Base-by-base conservation (phyloP, 2,888 invertebrate genomes). In the Plusia festucae region DNA sequence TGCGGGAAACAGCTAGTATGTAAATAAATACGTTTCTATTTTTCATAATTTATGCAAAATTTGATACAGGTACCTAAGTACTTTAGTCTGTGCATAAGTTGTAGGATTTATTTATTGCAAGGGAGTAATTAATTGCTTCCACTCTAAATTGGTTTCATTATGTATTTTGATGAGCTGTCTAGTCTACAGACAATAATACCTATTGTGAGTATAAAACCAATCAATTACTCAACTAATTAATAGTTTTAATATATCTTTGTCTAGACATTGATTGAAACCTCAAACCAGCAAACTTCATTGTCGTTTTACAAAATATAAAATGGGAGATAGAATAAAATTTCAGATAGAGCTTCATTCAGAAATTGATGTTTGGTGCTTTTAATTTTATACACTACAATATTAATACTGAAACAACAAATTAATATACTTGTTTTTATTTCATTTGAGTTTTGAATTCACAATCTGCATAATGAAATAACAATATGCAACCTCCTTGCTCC, bases 381-480 rank as follows among this genome's bases (percentile, higher is more conserved):
- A 44, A n/a, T n/a, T 9, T 0, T n/a, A 16, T n/a, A 16, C 16
- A 44, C 15, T 5, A 22, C 15, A 15, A 24, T n/a, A 22, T 15
- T 9, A n/a, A 8, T 24, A 11, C 13, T 16, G 16, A 16, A 20
- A 56, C 56, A 56, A 56, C 16, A n/a, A 32, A 52, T 57, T 54
- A 54, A 60, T 34, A 49, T 20, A 34, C 32, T 20, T 61, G 53
- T 65, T 68, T 30, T 56, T 40, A 30, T 61, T 65, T 53, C 7
- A 57, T 65, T 69, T 30, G 2, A 53, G 34, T 2, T 4, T 3
- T 53, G 54, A 2, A 58, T 40, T 32, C 52, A 18, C 63, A 62
- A 56, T 65, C 4, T 51, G 16, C 24, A 57, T 61, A 61, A 74
- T 67, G n/a, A 52, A 67, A 74, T 11, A 54, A 59, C 32, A 75